A percentile compares a stretch with the other conserved stretches of the same genome.
Conservation (phyloP, 2,113 vertebrate genomes). For the Colaptes auratus region DNA sequence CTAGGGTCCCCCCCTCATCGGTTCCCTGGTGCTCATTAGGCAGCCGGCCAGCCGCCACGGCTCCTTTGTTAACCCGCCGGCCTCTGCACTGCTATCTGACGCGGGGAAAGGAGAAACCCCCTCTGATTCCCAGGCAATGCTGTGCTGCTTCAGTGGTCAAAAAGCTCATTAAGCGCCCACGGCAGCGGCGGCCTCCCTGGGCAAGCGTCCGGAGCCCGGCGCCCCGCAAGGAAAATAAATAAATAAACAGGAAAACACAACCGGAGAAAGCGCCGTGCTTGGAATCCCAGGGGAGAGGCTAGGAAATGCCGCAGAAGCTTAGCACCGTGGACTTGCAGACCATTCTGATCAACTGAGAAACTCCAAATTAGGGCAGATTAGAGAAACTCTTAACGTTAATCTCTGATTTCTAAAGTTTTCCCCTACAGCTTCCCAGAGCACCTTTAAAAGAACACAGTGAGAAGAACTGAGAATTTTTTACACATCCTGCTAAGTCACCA, state of each 20-base stretch:
- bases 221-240: not conserved
- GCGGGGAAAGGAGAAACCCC: not conserved
- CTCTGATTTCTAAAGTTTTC: not conserved
- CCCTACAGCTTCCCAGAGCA: not conserved
- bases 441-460: not conserved
- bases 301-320: not conserved
- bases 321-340: not conserved
- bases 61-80: constrained; percentile 52
- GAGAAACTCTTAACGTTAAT: not conserved
- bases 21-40: constrained; percentile 2
- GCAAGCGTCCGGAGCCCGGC: not conserved
- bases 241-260: constrained; percentile 52
- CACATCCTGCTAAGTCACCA: constrained; percentile 32
- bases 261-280: not conserved
- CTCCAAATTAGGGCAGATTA: constrained; percentile 12
- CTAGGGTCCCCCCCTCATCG: not conserved
- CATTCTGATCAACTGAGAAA: not conserved
- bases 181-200: not conserved
- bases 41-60: not conserved
- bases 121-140: constrained; percentile 53
- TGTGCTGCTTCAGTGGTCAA: constrained; percentile 54
- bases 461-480: not conserved
- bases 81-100: not conserved
- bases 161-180: constrained; percentile 47
- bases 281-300: not conserved